Base-by-base conservation (phyloP, 35 echinoderm and acorn worm species). In the Apostichopus parvimensis region DNA sequence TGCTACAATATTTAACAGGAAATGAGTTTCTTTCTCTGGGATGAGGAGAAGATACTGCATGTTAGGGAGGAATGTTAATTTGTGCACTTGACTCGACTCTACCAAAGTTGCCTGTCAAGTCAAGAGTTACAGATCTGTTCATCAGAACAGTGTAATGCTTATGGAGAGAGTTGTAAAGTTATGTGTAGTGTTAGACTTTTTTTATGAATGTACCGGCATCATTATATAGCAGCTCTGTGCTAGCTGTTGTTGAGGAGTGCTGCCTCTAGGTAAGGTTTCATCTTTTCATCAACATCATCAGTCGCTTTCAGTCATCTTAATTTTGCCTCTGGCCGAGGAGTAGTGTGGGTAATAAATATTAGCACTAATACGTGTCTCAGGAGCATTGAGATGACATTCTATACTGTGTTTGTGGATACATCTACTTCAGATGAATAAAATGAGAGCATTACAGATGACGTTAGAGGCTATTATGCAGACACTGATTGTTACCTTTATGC, bases 1-100 rank as follows among this genome's bases (percentile, higher is more conserved):
- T n/a, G 71, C 17, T 58, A 23, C n/a, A 84, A 84, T 55, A 84
- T 84, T 84, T 59, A 84, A 84, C 52, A 84, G 81, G 55, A 84
- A 84, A 84, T 84, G 81, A 84, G 57, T 84, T 24, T 14, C 71
- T 75, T 13, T 75, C 71, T 75, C 71, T 75, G 11, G 71, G 7
- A 68, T 10, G 64, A 22, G 71, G n/a, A 75, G 71, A 75, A 24
- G 71, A 7, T 22, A 6, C 71, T 75, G 17, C 71, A 75, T 20
- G n/a, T 22, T 2, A 75, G 71, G 24, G 21, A 75, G 71, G 71
- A 75, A 75, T n/a, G 71, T 75, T n/a, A 22, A 75, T 75, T 18
- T 75, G 71, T 75, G 71, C n/a, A 75, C 71, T 18, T 22, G 58
- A 75, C 1, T n/a, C 17, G 71, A 22, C 71, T 75, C 71, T 13